phyloP scores from a whole-genome alignment of 2,113 vertebrate genomes.

The Thamnaconus septentrionalis region DNA sequence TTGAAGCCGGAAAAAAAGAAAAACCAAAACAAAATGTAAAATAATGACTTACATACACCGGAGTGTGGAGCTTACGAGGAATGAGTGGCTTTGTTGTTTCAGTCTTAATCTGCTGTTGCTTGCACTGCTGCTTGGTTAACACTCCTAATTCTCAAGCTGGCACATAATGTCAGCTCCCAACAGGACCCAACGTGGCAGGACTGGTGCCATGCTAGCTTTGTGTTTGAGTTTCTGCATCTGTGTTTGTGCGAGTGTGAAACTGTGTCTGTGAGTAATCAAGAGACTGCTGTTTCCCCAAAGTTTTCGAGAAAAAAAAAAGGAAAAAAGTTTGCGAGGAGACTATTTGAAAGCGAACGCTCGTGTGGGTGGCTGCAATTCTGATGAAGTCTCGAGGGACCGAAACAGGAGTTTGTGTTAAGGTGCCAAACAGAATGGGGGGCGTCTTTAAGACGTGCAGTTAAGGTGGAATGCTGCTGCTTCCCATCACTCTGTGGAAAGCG shows the following conservation, averaged over 20 bases:
- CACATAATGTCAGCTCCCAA: slow-evolving; percentile 45
- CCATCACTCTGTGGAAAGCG: slow-evolving; percentile 8
- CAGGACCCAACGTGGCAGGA: slow-evolving; percentile 24
- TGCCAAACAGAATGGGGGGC: slow-evolving; percentile 39
- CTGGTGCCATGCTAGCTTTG: slow-evolving; percentile 24
- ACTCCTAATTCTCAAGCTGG: slow-evolving; percentile 48
- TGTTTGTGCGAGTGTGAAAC: slow-evolving; percentile 8
- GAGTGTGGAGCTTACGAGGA: not conserved
- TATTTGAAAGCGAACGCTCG: too few relatives aligned
- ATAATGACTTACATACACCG: not conserved
- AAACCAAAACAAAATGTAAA: slow-evolving; percentile 5
- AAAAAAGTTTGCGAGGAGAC: not conserved
- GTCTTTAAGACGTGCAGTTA: slow-evolving; percentile 35
- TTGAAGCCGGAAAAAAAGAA: not conserved
- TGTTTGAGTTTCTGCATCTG: slow-evolving; percentile 14
- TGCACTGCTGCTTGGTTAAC: slow-evolving; percentile 44
- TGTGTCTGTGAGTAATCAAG: slow-evolving; percentile 16
- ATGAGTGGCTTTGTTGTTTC: slow-evolving; percentile 31
- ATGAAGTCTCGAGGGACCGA: slow-evolving; percentile 20
- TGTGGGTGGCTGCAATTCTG: slow-evolving; percentile 3
- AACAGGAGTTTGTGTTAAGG: slow-evolving; percentile 20
- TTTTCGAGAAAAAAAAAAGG: slow-evolving; percentile 28
- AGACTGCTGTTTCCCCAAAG: slow-evolving; percentile 21
- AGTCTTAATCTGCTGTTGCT: slow-evolving; percentile 49
- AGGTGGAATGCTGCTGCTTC: slow-evolving; percentile 3